phyloP scores from a whole-genome alignment of 2,113 vertebrate genomes.

The Caranx ignobilis region DNA sequence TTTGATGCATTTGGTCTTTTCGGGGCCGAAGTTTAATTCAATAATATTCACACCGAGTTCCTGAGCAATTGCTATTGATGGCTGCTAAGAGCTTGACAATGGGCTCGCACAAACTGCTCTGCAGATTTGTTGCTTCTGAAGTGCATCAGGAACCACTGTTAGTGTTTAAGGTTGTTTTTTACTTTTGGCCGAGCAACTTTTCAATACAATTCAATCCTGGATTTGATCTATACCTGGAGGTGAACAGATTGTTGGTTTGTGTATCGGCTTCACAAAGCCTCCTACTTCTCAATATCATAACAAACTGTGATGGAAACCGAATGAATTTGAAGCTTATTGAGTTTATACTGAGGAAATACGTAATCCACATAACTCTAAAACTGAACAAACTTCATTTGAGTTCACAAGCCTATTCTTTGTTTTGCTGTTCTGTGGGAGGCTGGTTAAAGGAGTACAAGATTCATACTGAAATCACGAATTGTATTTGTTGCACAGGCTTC shows the following conservation, averaged over 20 bases:
- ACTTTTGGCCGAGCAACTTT: neutral
- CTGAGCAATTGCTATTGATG: constrained; percentile 54
- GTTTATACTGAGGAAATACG: constrained; percentile 7
- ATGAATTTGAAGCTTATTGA: constrained; percentile 22
- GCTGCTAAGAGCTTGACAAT: constrained; percentile 47
- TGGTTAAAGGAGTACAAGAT: neutral
- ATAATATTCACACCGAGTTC: constrained; percentile 56
- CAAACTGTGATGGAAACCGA: constrained; percentile 5
- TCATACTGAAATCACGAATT: constrained; percentile 7
- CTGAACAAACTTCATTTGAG: neutral
- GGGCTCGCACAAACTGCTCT: constrained; percentile 9
- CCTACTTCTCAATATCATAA: neutral
- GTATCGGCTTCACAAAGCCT: neutral
- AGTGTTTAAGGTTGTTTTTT: constrained; percentile 20
- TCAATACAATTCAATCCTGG: neutral
- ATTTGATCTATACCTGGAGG: neutral
- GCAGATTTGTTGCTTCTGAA: constrained; percentile 45
- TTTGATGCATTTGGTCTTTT: constrained; percentile 64
- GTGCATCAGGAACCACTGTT: neutral
- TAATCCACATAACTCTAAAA: neutral
- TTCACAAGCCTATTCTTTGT: neutral
- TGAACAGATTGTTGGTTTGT: constrained; percentile 7
- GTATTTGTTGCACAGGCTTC: constrained; percentile 18
- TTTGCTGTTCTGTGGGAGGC: neutral
- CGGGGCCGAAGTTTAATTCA: constrained; percentile 48